Evolutionary conservation across 2,797 vertebrate genomes (phyloP), one percentile per base, ranked within the genome.

Genomic region (Tangara arthus): DNA sequence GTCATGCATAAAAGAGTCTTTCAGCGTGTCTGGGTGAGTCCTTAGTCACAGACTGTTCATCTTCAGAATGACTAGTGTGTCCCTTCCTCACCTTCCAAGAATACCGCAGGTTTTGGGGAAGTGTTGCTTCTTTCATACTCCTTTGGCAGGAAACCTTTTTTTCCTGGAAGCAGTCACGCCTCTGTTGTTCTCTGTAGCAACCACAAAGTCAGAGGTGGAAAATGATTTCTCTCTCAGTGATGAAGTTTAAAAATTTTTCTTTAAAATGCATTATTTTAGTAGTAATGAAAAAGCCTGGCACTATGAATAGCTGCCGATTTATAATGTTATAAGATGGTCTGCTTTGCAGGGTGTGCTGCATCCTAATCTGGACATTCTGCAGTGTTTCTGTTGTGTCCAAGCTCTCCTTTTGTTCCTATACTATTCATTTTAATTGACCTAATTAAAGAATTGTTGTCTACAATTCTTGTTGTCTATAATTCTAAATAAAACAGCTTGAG

Each of bases 321-420:
- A 34, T 27, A 87, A 87, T 44, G 11, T 34, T 57, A 22, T 11
- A 26, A 66, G 66, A 49, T 8, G 0, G 42, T 80, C 44, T 63
- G 7, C 26, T 70, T 61, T 1, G 0, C 28, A 80, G 39, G 7
- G 10, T 76, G 80, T 23, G 6, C 24, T 84, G 10, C 3, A 3
- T 28, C n/a, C 26, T 91, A 28, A 73, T 19, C 30, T 41, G 23
- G 7, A 71, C 42, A 68, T 68, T 52, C 9, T 52, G 5, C 26
- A 55, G 12, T 41, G 15, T 68, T 78, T 81, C n/a, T 69, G 4
- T 46, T 24, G n/a, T 68, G 19, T 4, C 9, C 10, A 20, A 81
- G 3, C 15, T 83, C 19, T 49, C 21, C 8, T 66, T 93, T 75
- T 47, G 37, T 26, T 66, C 37, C 19, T 44, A 21, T 26, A 30